A percentile compares a stretch with the other conserved stretches of the same genome.
Conservation (phyloP, 1,140 invertebrate genomes). For the Nebria ingens region DNA sequence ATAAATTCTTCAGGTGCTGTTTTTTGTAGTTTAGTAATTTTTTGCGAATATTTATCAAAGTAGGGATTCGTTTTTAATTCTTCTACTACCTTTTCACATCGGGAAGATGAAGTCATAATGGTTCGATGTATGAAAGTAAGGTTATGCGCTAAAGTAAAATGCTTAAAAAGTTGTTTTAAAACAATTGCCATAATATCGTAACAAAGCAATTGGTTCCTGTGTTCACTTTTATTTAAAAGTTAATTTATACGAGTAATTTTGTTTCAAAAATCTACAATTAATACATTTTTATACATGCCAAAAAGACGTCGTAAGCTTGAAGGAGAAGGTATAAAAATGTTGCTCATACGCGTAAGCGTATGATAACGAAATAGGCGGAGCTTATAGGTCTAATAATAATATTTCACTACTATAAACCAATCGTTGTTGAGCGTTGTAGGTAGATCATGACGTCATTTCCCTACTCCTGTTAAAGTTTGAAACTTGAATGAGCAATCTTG, state of each 20-base stretch:
- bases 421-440: too few species aligned
- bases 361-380: too few species aligned
- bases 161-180: neutral
- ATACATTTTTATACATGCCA: too few species aligned
- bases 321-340: too few species aligned
- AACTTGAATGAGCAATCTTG: too few species aligned
- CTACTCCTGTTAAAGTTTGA: too few species aligned
- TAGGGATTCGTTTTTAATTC: constrained; percentile 66
- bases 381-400: too few species aligned
- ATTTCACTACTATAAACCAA: too few species aligned
- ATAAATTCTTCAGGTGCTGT: constrained; percentile 65
- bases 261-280: too few species aligned
- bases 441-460: too few species aligned
- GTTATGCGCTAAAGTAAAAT: neutral
- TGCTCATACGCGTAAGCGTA: too few species aligned
- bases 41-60: constrained; percentile 69
- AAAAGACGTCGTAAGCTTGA: too few species aligned
- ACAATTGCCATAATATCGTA: constrained; percentile 1
- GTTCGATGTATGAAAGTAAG: constrained; percentile 23
- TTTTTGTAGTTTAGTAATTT: constrained; percentile 63
- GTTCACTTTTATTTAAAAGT: neutral
- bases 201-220: neutral
- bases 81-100: constrained; percentile 47
- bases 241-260: neutral
- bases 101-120: constrained; percentile 41